Base-by-base conservation (phyloP, 2,888 invertebrate genomes). In the Cataglyphis altisquamis region DNA sequence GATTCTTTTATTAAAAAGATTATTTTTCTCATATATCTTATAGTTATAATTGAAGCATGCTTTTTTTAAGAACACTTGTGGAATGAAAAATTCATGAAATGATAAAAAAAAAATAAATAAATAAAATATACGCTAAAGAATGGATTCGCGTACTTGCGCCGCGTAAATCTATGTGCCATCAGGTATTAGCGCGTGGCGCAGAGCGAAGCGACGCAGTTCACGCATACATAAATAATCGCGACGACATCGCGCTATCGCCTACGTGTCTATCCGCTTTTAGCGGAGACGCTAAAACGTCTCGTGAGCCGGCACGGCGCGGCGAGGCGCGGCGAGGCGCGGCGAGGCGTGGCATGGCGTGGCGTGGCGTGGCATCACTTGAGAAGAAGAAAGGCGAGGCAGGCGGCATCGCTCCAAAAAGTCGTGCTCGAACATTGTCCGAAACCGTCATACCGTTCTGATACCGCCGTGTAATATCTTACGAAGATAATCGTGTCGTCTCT, bases 221-320 rank as follows among this genome's bases (percentile, higher is more conserved):
- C 78, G 78, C 72, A 80, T 80, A 62, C 78, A 80, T 80, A 80
- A 80, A 68, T 70, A 70, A 70, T 70, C 70, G 57, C 32, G 70
- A 45, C 41, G 77, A 68, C 41, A 66, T 39, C 39, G 78, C 41
- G 39, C 60, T 32, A 72, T 86, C 87, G 90, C 88, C 89, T 87
- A 90, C 90, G 89, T 90, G 87, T 86, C 90, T 84, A 74, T 84
- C 87, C 86, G 86, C 87, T 89, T 90, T 84, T 84, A 73, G 41
- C 78, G 66, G 25, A 25, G 77, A 67, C 66, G 66, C 36, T 64
- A 57, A 66, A 77, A 45, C 52, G 36, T 66, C 75, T 36, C 62
- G 72, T 29, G 81, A 55, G 64, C 9, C 80, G 62, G 67, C 55
- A 63, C 72, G 48, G 67, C 29, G 74, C 57, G 62, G 55, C 80